Evolutionary conservation across 2,113 vertebrate genomes (phyloP).

Genomic region (Probosciger aterrimus): DNA sequence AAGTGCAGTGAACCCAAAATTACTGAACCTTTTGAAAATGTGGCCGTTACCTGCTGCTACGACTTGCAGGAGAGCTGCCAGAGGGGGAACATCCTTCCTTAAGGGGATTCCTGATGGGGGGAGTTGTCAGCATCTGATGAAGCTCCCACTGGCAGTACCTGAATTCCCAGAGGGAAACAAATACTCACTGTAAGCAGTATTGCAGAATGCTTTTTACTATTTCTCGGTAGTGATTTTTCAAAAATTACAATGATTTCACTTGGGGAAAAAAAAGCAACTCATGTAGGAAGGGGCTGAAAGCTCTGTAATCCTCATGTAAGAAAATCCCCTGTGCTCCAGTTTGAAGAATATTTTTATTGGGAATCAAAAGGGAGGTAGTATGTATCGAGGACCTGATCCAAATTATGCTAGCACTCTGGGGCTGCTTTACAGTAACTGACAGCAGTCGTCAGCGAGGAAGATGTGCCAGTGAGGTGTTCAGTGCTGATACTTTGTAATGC

Average conservation of each 20-base stretch:
- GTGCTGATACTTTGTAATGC: background rate
- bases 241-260: background rate
- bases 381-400: background rate
- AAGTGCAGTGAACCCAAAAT: background rate
- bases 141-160: background rate
- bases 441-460: background rate
- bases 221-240: background rate
- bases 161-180: background rate
- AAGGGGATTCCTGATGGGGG: background rate
- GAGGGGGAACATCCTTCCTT: background rate
- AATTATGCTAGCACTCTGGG: background rate
- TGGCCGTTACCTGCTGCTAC: background rate
- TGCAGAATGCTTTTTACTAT: background rate
- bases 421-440: background rate
- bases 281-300: background rate
- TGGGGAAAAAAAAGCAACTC: rapidly evolving
- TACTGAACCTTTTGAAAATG: background rate
- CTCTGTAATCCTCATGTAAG: background rate
- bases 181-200: background rate
- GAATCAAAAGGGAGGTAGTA: background rate
- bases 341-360: background rate
- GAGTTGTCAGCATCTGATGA: background rate
- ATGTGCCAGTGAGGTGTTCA: background rate
- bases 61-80: background rate
- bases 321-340: background rate